Percentiles rank a stretch among this genome's conserved stretches.
phyloP scores from a whole-genome alignment of 2,888 invertebrate genomes.

The Masnerella sp. region DNA sequence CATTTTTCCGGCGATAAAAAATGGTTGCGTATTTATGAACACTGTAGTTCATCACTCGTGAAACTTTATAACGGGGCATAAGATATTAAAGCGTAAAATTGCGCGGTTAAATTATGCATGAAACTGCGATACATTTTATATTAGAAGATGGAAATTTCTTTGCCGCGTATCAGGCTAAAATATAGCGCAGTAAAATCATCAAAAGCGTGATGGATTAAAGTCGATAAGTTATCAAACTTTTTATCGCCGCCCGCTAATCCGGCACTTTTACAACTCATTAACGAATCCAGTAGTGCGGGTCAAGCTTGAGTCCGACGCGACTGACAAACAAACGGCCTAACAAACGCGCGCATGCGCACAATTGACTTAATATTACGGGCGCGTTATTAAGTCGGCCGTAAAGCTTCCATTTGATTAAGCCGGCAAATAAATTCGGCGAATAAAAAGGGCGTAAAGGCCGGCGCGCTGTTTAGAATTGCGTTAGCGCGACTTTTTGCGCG shows the following conservation, averaged over 20 bases:
- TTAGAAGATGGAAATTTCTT: constrained; percentile 40
- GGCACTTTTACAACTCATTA: neutral
- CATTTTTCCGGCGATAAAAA: too few relatives aligned
- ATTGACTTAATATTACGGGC: neutral
- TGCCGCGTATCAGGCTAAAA: constrained; percentile 13
- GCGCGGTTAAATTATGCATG: constrained; percentile 41
- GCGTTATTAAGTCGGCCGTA: constrained; percentile 8
- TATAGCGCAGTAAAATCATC: constrained; percentile 18
- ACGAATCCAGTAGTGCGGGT: neutral
- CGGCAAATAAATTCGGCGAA: constrained; percentile 1
- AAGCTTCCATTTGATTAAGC: constrained; percentile 26
- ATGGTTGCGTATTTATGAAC: constrained; percentile 15
- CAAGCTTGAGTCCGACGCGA: neutral
- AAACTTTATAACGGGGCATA: constrained; percentile 24
- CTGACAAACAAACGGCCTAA: too few relatives aligned
- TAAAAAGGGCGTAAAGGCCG: constrained; percentile 12
- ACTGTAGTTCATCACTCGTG: constrained; percentile 20
- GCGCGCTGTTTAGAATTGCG: constrained; percentile 11
- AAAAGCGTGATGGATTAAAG: constrained; percentile 20
- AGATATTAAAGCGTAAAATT: constrained; percentile 38
- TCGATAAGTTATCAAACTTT: constrained; percentile 32
- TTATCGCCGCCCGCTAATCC: neutral
- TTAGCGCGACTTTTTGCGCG: constrained; percentile 19
- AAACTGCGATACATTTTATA: constrained; percentile 41
- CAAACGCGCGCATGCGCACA: too few relatives aligned